A percentile compares a stretch with the other conserved stretches of the same genome.
These are phyloP conservation scores for Amphibalanus amphitrite DNA, from an alignment of 1,140 invertebrate species.

Conservation along the genomic window DNA sequence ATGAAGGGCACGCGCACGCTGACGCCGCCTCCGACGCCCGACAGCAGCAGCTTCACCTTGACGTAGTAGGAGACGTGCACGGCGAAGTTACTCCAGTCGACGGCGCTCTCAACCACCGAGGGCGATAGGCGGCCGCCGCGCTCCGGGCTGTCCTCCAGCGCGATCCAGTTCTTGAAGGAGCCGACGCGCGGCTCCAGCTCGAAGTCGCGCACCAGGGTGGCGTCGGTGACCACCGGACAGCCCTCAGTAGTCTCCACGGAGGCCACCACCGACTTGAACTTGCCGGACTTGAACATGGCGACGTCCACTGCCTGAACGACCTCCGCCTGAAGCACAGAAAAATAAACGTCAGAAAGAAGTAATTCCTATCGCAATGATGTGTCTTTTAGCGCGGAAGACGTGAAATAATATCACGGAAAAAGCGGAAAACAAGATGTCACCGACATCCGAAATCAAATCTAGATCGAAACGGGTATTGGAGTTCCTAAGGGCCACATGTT, in stretches of 20 bases:
- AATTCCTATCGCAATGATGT: too few relatives aligned
- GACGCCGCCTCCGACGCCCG: conserved; percentile 57
- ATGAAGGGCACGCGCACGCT: conserved; percentile 60
- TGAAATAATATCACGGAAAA: too few relatives aligned
- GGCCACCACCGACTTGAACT: conserved; percentile 86
- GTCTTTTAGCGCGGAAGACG: too few relatives aligned
- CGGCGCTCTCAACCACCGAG: conserved; percentile 33
- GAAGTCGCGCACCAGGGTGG: conserved; percentile 40
- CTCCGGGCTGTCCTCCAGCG: conserved; percentile 52
- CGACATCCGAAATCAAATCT: too few relatives aligned
- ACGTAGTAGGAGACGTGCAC: conserved; percentile 80
- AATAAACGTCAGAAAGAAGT: too few relatives aligned
- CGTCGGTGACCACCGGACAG: conserved; percentile 43
- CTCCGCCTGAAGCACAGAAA: conserved; percentile 37
- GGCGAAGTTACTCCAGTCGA: conserved; percentile 58
- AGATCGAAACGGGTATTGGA: too few relatives aligned
- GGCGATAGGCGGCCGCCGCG: conserved; percentile 48
- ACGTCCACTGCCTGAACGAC: conserved; percentile 94
- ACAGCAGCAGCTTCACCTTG: conserved; percentile 53
- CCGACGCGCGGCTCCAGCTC: conserved; percentile 49
- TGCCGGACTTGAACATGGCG: conserved; percentile 95
- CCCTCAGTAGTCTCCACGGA: conserved; percentile 60
- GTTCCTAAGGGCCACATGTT: too few relatives aligned
- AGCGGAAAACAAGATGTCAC: too few relatives aligned
- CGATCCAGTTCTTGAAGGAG: conserved; percentile 63